These are phyloP conservation scores for Daphoenositta chrysoptera DNA, from an alignment of 2,113 vertebrate genomes.

Conservation along the genomic window DNA sequence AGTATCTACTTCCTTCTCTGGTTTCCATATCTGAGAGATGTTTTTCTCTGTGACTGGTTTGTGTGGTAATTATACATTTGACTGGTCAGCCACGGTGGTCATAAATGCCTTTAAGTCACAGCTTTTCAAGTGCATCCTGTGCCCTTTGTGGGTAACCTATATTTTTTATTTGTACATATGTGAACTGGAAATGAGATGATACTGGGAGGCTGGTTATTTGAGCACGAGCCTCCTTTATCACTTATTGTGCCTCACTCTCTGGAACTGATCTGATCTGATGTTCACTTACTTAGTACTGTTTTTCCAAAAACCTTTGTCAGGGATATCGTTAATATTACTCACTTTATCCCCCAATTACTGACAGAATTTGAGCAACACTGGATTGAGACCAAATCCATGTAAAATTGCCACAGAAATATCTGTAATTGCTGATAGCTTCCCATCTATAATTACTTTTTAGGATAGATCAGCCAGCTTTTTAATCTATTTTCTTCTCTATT, in stretches of 20 bases:
- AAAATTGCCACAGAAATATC: neutral
- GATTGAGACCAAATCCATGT: neutral
- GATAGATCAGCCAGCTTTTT: neutral
- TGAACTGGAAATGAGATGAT: neutral
- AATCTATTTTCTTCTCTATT: constrained; percentile 12
- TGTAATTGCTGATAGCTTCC: neutral
- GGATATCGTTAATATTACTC: neutral
- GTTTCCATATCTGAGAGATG: neutral
- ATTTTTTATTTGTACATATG: neutral
- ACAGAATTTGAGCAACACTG: neutral
- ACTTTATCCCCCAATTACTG: neutral
- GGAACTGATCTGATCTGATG: neutral
- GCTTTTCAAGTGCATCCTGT: neutral
- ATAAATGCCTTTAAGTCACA: neutral
- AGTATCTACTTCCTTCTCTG: neutral
- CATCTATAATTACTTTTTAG: neutral
- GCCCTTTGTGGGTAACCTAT: neutral
- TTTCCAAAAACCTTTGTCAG: neutral
- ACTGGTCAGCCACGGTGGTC: neutral
- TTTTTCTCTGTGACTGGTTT: neutral
- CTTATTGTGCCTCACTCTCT: neutral
- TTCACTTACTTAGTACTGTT: neutral
- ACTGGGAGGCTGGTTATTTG: neutral
- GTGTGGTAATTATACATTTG: neutral
- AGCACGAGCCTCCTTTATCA: neutral